Base-by-base conservation (phyloP, 2,797 vertebrate genomes). In the Lutra lutra region DNA sequence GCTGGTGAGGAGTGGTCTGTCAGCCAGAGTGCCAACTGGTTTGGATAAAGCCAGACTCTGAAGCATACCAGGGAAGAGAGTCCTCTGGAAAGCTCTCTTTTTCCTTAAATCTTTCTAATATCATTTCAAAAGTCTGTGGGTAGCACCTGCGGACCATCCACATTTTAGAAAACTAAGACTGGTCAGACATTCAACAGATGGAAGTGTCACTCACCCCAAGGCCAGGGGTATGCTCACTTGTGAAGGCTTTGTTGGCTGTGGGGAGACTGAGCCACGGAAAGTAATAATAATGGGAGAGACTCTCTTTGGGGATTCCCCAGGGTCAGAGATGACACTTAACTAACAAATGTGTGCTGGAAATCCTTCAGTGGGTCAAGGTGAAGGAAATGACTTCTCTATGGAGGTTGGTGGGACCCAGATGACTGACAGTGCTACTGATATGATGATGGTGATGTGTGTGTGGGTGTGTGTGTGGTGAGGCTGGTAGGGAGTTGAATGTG, bases 71-170 rank as follows among this genome's bases (percentile, higher is more conserved):
- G 40, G n/a, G 21, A 83, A 92, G 14, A 79, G 18, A 86, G 32
- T 66, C 7, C 66, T 17, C 58, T 46, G 38, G 80, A 21, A 86
- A 38, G 40, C n/a, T n/a, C 54, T 54, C 66, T 86, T 68, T 86
- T 89, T 89, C 73, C 38, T 51, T 58, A 60, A 77, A 32, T 66
- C 46, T 89, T 78, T 90, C 84, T 54, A 72, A 48, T 17, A 58
- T 91, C 62, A 46, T 70, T 92, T 82, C 75, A 8, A 85, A 93
- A 85, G 56, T n/a, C 58, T 75, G n/a, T 58, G 11, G 4, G 40
- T 43, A 43, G 40, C 86, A 56, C 2, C 2, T 27, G 21, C 64
- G n/a, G 48, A 51, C 27, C 12, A 51, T 12, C 14, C 48, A 60
- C 29, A 58, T 10, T 32, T 91, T 46, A 62, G 75, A 73, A 94